Evolutionary conservation across 2,797 vertebrate genomes (phyloP), one percentile per base, ranked within the genome.

Genomic region (Premnoplex brunnescens): DNA sequence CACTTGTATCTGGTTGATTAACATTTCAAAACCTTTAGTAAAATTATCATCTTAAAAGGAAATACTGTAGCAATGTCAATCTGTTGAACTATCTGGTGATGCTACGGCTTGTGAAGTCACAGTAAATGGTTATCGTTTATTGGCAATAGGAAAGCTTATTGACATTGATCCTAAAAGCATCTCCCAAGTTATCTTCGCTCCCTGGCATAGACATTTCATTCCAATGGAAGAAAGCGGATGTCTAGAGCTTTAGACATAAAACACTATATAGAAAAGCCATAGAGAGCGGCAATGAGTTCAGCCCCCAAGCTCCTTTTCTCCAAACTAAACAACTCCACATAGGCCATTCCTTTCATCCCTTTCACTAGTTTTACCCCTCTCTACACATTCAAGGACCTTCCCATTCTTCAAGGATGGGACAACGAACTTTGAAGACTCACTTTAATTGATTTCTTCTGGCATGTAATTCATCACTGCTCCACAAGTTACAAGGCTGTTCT

Each of bases 241-340:
- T 28, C 54, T 74, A 91, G 93, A 79, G n/a, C 62, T 79, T 39
- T 43, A 87, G 80, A 91, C n/a, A 76, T 59, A 75, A 92, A 84
- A 84, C 13, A 16, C 16, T 58, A 27, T 44, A 82, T 63, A 79
- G 80, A 37, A 91, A 52, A 36, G 43, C 7, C 26, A 7, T 9
- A 20, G 21, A 68, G 17, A 55, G 26, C n/a, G n/a, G n/a, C 41
- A 71, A 22, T 22, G 14, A 71, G 14, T 10, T 10, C n/a, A 14
- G 26, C 21, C 14, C 26, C 52, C 30, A 48, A 21, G 7, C 26
- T 34, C 44, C 24, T 48, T 67, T 48, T 36, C 64, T 27, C 32
- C 36, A 49, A 71, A 87, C 22, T 4, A 23, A 34, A 54, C 20
- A 41, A 10, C 28, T n/a, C 39, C n/a, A 20, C 27, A 28, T 2